These are phyloP conservation scores for Eudyptes chrysolophus DNA, from an alignment of 2,113 vertebrate species.

Conservation along the genomic window DNA sequence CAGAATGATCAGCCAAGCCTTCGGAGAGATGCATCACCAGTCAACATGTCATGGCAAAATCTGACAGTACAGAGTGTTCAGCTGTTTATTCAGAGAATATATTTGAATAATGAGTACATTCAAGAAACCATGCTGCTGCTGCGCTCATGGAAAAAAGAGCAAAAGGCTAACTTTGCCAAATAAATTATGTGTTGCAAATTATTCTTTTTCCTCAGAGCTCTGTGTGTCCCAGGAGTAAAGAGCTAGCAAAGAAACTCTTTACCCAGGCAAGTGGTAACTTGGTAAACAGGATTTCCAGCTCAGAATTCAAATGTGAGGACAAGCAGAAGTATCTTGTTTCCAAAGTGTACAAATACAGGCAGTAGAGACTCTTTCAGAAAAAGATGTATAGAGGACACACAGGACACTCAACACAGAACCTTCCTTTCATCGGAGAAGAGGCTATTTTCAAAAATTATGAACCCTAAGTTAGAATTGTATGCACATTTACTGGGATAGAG, in stretches of 20 bases:
- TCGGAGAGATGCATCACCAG: not conserved
- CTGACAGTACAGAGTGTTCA: constrained; percentile 13
- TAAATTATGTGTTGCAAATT: constrained; percentile 28
- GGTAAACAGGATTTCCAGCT: constrained; percentile 29
- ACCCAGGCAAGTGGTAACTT: not conserved
- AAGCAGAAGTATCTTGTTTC: not conserved
- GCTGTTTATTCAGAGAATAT: constrained; percentile 34
- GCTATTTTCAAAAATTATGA: not conserved
- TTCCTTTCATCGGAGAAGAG: not conserved
- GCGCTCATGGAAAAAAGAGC: not conserved
- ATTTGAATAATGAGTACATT: constrained; percentile 40
- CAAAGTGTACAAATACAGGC: not conserved
- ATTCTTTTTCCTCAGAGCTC: constrained; percentile 1
- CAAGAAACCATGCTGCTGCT: constrained; percentile 26
- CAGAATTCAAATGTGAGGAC: not conserved
- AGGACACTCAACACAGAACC: not conserved
- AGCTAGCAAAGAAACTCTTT: constrained; percentile 18
- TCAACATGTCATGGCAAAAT: constrained; percentile 34
- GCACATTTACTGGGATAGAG: not conserved
- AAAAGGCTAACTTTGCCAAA: constrained; percentile 38
- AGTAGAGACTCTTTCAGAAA: not conserved
- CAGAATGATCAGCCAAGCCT: constrained; percentile 9
- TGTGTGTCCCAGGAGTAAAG: not conserved
- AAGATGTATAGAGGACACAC: not conserved
- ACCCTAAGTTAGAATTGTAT: not conserved